Evolutionary conservation across 2,888 invertebrate species (phyloP).

Genomic region (Folsomia candida): DNA sequence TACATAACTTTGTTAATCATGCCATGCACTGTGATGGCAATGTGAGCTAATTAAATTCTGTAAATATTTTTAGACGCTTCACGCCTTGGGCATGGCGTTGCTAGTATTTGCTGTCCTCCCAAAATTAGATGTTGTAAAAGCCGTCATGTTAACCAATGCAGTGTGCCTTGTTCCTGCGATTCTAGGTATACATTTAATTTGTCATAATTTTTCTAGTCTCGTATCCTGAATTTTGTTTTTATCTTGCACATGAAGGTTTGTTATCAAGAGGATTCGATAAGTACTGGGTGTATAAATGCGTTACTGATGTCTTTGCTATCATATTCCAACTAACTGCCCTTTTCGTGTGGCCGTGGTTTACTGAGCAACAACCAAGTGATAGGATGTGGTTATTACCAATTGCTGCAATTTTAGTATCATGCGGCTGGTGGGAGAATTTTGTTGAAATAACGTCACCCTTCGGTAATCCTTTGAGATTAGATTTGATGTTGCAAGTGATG

Average conservation of each 20-base stretch:
- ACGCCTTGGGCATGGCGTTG: conserved; percentile 57
- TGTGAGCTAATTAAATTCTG: conserved; percentile 53
- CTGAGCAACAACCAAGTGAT: conserved; percentile 52
- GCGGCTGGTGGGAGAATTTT: conserved; percentile 84
- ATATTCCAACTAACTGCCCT: conserved; percentile 67
- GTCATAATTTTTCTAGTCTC: conserved; percentile 1
- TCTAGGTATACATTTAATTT: conserved; percentile 42
- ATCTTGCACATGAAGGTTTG: too few relatives aligned
- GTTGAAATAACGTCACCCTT: conserved; percentile 54
- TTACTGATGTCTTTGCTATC: conserved; percentile 63
- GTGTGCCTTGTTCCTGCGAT: conserved; percentile 57
- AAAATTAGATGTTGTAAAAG: conserved; percentile 56
- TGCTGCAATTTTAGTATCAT: conserved; percentile 67
- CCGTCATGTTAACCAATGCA: conserved; percentile 57
- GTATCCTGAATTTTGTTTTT: too few relatives aligned
- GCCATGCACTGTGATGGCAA: conserved; percentile 50
- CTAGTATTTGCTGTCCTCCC: conserved; percentile 58
- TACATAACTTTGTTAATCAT: too few relatives aligned
- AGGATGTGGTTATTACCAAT: conserved; percentile 64
- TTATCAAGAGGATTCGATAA: conserved; percentile 55
- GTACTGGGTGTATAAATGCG: conserved; percentile 56
- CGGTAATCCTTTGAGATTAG: too few relatives aligned
- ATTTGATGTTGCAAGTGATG: too few relatives aligned
- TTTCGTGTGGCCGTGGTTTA: conserved; percentile 66
- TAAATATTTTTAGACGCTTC: conserved; percentile 57